These are phyloP conservation scores for Druceiella hillmani DNA, from an alignment of 2,888 invertebrate species.

Conservation along the genomic window DNA sequence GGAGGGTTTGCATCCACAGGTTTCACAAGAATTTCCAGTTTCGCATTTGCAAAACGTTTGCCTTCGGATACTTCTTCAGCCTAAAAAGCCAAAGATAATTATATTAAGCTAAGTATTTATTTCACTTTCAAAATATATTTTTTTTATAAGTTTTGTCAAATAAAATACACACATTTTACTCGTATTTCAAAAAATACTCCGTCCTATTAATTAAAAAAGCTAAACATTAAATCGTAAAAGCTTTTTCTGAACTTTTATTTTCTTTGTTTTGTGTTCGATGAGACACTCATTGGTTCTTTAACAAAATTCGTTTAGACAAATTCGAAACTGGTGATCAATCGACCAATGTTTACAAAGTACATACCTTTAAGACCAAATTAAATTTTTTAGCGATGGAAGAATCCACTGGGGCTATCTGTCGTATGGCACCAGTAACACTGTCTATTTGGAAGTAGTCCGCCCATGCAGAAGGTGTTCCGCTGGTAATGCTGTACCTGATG, in stretches of 20 bases:
- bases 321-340: neutral
- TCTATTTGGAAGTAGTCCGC: slow-evolving; percentile 80
- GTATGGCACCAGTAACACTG: slow-evolving; percentile 70
- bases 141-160: too few relatives aligned
- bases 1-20: slow-evolving; percentile 86
- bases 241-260: too few relatives aligned
- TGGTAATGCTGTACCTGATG: slow-evolving; percentile 76
- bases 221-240: too few relatives aligned
- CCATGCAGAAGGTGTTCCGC: slow-evolving; percentile 73
- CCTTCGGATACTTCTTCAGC: slow-evolving; percentile 80
- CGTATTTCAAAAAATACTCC: too few relatives aligned
- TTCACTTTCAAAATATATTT: too few relatives aligned
- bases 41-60: slow-evolving; percentile 76
- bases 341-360: slow-evolving; percentile 3
- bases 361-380: slow-evolving; percentile 73
- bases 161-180: too few relatives aligned
- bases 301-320: slow-evolving; percentile 1
- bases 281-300: too few relatives aligned
- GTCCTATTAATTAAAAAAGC: too few relatives aligned
- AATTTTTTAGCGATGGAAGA: slow-evolving; percentile 75
- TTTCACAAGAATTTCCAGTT: slow-evolving; percentile 73
- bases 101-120: too few relatives aligned
- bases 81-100: too few relatives aligned
- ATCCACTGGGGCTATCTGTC: slow-evolving; percentile 76
- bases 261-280: too few relatives aligned